Base-by-base conservation (phyloP, 2,888 invertebrate species). In the Parnassius apollo region DNA sequence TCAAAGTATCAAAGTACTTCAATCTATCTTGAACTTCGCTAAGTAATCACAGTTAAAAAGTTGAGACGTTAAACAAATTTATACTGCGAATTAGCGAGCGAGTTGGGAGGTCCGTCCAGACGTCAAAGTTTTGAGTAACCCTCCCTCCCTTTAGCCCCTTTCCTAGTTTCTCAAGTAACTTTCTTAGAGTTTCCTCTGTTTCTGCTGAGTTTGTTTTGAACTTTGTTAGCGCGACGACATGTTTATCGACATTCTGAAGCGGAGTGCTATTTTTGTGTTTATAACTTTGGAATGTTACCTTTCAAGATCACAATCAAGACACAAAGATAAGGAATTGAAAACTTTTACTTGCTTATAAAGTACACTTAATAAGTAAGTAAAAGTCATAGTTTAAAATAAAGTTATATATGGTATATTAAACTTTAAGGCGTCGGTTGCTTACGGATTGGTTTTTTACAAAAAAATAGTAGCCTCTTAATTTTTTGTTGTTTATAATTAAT, bases 61-160 rank as follows among this genome's bases (percentile, higher is more conserved):
- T 91, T 89, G 82, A 82, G 86, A 88, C 90, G 88, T 91, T 88
- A 90, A 90, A 89, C 88, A 90, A 91, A 91, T 91, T 91, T 91
- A 91, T 90, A 89, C 86, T 87, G 78, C 77, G 85, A 89, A 91
- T 91, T 89, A 91, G 88, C 80, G 85, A 88, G 86, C 83, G 80
- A 81, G 78, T 85, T 83, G 78, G 85, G 82, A 82, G 81, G 84
- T 83, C 83, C 82, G 77, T 57, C 52, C 62, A 81, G 81, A 82
- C 84, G 87, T 82, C 78, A 77, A 88, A 91, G 86, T 89, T 88
- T 81, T 80, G 80, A 84, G 83, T 82, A 83, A 81, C 81, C 82
- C 77, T 82, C 85, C 75, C 64, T 35, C 66, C 66, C 68, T 69
- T 66, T 67, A 65, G 74, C 80, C 78, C 78, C 77, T 75, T 74